These are phyloP conservation scores for Oryzias sinensis DNA, from an alignment of 2,797 vertebrate species.

Conservation along the genomic window DNA sequence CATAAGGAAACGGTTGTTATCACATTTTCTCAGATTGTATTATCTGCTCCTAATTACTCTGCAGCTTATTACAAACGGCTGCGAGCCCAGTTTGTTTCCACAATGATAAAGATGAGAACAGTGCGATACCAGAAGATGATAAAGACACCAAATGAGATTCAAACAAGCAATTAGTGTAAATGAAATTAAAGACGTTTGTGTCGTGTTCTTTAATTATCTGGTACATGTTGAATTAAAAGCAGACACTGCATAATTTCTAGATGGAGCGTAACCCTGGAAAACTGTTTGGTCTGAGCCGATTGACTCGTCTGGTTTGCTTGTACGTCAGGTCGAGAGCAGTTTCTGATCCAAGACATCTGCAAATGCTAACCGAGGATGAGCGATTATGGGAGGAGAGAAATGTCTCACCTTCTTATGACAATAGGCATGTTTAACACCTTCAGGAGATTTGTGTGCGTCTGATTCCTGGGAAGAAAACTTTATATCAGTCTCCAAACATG, in stretches of 20 bases:
- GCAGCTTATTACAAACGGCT: conserved; percentile 13
- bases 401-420: not conserved
- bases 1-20: not conserved
- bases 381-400: not conserved
- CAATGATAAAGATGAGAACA: conserved; percentile 12
- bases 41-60: conserved; percentile 14
- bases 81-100: conserved; percentile 19
- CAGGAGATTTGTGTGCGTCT: not conserved
- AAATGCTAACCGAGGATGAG: not conserved
- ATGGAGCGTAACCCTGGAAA: not conserved
- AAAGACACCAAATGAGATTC: conserved; percentile 12
- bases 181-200: conserved; percentile 21
- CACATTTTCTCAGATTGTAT: not conserved
- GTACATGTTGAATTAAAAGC: conserved; percentile 12
- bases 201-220: conserved; percentile 33
- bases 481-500: not conserved
- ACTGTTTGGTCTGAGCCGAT: not conserved
- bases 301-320: not conserved
- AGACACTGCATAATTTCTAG: conserved; percentile 14
- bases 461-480: not conserved
- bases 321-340: not conserved
- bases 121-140: conserved; percentile 2
- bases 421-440: not conserved
- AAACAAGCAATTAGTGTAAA: conserved; percentile 27
- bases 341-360: not conserved